Conservation (phyloP, 1,140 invertebrate genomes). For the Caenorhabditis briggsae region DNA sequence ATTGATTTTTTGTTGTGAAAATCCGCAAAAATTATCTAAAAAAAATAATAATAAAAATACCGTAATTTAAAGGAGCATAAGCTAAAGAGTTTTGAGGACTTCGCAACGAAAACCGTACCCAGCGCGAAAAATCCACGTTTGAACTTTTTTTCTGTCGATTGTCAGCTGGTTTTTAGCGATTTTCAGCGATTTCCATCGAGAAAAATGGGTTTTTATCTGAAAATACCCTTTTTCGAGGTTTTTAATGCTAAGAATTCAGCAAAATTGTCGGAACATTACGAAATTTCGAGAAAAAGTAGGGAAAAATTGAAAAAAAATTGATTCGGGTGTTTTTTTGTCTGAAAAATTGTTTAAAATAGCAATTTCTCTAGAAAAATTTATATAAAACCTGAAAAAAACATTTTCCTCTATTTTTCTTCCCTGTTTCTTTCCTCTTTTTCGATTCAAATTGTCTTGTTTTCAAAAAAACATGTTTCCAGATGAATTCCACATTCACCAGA, state of each 20-base stretch:
- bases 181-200: not conserved
- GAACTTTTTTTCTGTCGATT: no score
- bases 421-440: not conserved
- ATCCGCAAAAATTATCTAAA: not conserved
- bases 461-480: not conserved
- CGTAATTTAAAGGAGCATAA: conserved; percentile 1
- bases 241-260: no score
- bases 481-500: conserved; percentile 30
- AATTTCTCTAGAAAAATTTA: no score
- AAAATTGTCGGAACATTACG: no score
- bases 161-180: not conserved
- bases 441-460: no score
- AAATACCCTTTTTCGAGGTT: no score
- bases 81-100: not conserved
- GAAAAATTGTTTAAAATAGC: no score
- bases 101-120: not conserved
- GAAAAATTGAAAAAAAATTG: no score
- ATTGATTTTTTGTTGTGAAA: not conserved
- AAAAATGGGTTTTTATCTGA: not conserved
- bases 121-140: not conserved
- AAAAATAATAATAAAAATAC: not conserved
- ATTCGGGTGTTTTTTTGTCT: no score
- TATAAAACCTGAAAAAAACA: no score
- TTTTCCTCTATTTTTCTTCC: not conserved
- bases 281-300: no score